phyloP scores from a whole-genome alignment of 2,113 vertebrate species.

The Columba janthina region DNA sequence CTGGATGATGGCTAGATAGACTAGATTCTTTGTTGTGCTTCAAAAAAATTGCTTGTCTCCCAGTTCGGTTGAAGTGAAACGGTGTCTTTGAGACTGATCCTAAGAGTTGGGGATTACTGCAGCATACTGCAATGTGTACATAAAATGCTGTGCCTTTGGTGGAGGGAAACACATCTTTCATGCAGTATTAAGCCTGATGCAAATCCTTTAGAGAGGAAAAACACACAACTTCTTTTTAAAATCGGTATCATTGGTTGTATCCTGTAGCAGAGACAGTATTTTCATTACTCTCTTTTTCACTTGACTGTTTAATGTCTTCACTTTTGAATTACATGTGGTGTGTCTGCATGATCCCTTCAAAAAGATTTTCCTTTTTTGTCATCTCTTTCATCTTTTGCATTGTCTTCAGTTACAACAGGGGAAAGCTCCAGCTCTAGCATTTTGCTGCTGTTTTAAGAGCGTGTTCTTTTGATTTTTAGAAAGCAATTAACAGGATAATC shows the following conservation, averaged over 20 bases:
- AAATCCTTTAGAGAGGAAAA: neutral
- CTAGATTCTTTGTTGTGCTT: neutral
- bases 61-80: neutral
- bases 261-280: neutral
- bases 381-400: neutral
- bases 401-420: neutral
- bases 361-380: neutral
- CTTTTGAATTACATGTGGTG: neutral
- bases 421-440: neutral
- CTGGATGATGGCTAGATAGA: neutral
- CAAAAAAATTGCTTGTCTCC: neutral
- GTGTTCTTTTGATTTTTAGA: neutral
- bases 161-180: neutral
- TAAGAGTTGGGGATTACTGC: neutral
- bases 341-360: neutral
- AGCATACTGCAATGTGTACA: accelerated
- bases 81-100: neutral
- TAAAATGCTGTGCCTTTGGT: neutral
- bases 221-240: neutral
- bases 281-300: neutral
- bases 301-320: neutral
- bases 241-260: neutral
- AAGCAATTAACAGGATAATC: neutral
- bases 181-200: neutral
- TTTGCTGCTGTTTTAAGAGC: neutral